These are phyloP conservation scores for Nineta flava DNA, from an alignment of 2,888 invertebrate species.

Conservation along the genomic window DNA sequence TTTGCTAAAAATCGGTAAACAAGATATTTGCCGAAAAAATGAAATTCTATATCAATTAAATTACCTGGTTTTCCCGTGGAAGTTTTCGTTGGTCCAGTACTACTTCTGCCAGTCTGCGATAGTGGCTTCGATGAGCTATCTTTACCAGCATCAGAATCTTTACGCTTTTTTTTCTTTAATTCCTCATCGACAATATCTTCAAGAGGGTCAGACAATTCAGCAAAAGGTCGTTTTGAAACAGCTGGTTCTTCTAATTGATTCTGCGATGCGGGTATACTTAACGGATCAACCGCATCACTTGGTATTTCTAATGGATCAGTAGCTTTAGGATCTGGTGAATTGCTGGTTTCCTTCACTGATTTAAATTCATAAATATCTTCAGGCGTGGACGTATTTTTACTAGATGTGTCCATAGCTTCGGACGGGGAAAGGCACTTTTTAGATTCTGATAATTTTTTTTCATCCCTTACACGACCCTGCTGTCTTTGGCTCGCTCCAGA, in stretches of 20 bases:
- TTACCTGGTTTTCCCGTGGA: slow-evolving; percentile 15
- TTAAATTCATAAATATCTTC: slow-evolving; percentile 43
- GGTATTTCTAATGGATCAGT: slow-evolving; percentile 10
- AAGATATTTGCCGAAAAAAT: no score
- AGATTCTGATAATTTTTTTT: slow-evolving; percentile 30
- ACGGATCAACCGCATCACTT: slow-evolving; percentile 14
- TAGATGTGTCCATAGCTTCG: slow-evolving; percentile 13
- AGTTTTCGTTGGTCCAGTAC: slow-evolving; percentile 23
- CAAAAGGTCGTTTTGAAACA: slow-evolving; percentile 17
- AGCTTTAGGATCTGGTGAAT: slow-evolving; percentile 24
- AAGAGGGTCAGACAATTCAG: slow-evolving; percentile 30
- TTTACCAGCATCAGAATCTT: slow-evolving; percentile 47
- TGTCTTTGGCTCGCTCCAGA: slow-evolving; percentile 27
- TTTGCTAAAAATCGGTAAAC: no score
- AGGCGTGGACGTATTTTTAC: slow-evolving; percentile 14
- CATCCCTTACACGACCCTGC: slow-evolving; percentile 36
- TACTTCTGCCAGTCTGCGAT: slow-evolving; percentile 23
- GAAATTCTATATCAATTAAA: slow-evolving; percentile 19
- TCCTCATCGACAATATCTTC: slow-evolving; percentile 52
- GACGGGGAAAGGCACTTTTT: slow-evolving; percentile 13
- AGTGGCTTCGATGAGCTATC: slow-evolving; percentile 33
- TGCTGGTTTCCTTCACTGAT: slow-evolving; percentile 34
- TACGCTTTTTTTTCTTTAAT: slow-evolving; percentile 57
- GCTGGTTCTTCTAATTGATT: slow-evolving; percentile 23
- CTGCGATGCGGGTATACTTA: slow-evolving; percentile 26